Percentiles rank a stretch among this genome's conserved stretches.
Conservation (phyloP, 2,113 vertebrate genomes). For the Eurystomus gularis region DNA sequence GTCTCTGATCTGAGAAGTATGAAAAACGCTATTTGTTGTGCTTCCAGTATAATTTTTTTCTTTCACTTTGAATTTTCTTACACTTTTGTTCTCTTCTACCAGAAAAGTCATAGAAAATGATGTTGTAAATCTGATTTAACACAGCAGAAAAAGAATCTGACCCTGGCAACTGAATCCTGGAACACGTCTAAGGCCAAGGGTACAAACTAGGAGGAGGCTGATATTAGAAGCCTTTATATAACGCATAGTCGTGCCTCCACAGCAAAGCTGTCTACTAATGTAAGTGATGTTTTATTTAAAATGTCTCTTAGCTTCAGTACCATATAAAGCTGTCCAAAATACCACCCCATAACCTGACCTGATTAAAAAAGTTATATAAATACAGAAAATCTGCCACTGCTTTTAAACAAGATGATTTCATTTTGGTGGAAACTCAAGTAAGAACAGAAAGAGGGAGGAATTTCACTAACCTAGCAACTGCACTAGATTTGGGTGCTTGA, state of each 20-base stretch:
- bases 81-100: neutral
- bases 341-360: neutral
- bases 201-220: neutral
- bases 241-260: neutral
- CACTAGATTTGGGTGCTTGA: constrained; percentile 97
- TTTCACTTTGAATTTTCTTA: neutral
- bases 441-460: neutral
- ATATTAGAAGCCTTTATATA: neutral
- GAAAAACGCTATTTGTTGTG: neutral
- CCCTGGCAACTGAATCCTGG: neutral
- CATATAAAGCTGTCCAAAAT: neutral
- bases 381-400: neutral
- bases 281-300: constrained; percentile 24
- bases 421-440: neutral
- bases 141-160: neutral
- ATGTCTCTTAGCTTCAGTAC: neutral
- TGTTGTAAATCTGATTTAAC: neutral
- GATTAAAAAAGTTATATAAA: neutral
- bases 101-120: neutral
- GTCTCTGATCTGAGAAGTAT: neutral
- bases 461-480: constrained; percentile 82
- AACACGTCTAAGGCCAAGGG: neutral
- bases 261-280: neutral
- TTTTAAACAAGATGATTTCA: neutral
- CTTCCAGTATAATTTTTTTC: neutral